These are phyloP conservation scores for Rhimphoctona megacephalus DNA, from an alignment of 2,888 invertebrate genomes.

Conservation along the genomic window DNA sequence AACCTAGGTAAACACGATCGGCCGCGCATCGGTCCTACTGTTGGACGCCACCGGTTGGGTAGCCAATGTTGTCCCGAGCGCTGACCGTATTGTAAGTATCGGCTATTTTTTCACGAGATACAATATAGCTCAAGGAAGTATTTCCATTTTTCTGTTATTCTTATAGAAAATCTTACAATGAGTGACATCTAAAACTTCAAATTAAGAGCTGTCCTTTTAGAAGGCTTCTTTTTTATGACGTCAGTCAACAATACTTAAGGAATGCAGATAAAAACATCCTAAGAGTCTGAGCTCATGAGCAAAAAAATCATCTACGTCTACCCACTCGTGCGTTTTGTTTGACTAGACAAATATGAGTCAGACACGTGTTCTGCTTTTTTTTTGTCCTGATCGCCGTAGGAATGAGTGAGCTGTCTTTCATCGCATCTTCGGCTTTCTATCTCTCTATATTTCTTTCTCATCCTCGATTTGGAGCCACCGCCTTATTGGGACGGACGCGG, in stretches of 20 bases:
- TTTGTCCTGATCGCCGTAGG: conserved; percentile 7
- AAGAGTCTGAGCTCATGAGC: not conserved
- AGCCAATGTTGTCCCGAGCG: too few species aligned
- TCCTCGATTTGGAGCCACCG: conserved; percentile 38
- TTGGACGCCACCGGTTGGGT: too few species aligned
- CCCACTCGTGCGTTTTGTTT: conserved; percentile 38
- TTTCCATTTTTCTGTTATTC: too few species aligned
- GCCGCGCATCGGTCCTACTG: too few species aligned
- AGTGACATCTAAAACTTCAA: too few species aligned
- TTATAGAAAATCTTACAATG: too few species aligned
- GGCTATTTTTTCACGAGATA: too few species aligned
- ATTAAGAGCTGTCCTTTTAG: too few species aligned
- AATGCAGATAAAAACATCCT: not conserved
- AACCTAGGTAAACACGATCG: too few species aligned
- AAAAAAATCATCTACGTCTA: not conserved
- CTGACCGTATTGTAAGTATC: too few species aligned
- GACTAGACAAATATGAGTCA: conserved; percentile 70
- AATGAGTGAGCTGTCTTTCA: conserved; percentile 28
- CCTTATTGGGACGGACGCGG: conserved; percentile 68
- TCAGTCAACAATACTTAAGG: not conserved
- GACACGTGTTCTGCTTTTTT: conserved; percentile 62
- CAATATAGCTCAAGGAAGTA: too few species aligned
- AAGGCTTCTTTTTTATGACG: not conserved
- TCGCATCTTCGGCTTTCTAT: conserved; percentile 22
- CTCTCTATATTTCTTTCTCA: conserved; percentile 30